Evolutionary conservation across 64 coral and sea anemone genomes (phyloP).

Genomic region (Acropora tenuis): DNA sequence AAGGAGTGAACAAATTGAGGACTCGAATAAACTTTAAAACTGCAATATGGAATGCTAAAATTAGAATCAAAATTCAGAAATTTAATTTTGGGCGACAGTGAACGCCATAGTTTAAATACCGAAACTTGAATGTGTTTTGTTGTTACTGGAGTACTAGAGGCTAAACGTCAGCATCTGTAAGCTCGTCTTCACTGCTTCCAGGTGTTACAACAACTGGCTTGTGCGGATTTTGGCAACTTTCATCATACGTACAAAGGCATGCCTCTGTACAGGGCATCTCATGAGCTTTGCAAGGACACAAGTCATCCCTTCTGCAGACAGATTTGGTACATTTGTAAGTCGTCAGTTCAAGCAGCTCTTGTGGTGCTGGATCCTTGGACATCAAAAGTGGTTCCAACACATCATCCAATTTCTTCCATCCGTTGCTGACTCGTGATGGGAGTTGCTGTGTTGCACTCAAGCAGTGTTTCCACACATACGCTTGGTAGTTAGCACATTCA

Average conservation of each 20-base stretch:
- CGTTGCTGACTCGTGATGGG: slow-evolving; percentile 24
- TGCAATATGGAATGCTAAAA: slow-evolving; percentile 6
- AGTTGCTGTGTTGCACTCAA: slow-evolving; percentile 25
- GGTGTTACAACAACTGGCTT: slow-evolving; percentile 5
- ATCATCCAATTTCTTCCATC: slow-evolving; percentile 20
- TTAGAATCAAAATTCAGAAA: neutral
- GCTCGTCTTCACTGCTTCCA: slow-evolving; percentile 21
- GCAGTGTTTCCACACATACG: slow-evolving; percentile 22
- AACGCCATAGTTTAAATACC: neutral
- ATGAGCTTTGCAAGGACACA: slow-evolving; percentile 48
- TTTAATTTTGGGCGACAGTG: neutral
- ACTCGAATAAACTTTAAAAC: slow-evolving; percentile 8
- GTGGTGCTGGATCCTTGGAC: slow-evolving; percentile 41
- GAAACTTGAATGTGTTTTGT: neutral
- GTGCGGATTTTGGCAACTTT: slow-evolving; percentile 33
- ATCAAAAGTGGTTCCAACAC: slow-evolving; percentile 18
- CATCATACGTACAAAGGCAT: slow-evolving; percentile 50
- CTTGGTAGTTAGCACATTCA: slow-evolving; percentile 53
- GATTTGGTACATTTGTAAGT: slow-evolving; percentile 38
- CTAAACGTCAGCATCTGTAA: slow-evolving; percentile 21
- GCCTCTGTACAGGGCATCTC: slow-evolving; percentile 55
- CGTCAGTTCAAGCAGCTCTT: slow-evolving; percentile 45
- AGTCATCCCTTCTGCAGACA: slow-evolving; percentile 34
- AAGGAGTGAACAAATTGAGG: slow-evolving; percentile 17
- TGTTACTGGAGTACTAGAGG: neutral